Evolutionary conservation across 2,888 invertebrate species (phyloP), one percentile per base, ranked within the genome.

Genomic region (Abrostola tripartita): DNA sequence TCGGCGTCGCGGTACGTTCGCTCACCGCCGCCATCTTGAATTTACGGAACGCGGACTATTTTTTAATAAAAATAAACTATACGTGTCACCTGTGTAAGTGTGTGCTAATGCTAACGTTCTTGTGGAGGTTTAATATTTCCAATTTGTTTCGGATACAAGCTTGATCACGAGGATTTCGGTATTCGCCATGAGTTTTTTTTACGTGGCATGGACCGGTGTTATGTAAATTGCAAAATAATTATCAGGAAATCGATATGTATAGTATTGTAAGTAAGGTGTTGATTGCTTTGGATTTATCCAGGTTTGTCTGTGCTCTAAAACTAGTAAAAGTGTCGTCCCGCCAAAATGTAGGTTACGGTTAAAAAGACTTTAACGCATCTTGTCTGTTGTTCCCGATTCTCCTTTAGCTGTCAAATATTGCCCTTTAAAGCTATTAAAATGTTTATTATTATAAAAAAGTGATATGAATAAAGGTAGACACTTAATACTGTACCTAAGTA

Each of bases 211-310:
- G 74, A 82, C 82, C 84, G 85, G 82, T 83, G 79, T 84, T 91
- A 91, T 91, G 92, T 91, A 91, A 92, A 92, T 92, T 92, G 87
- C 85, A 81, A 90, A 90, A 88, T 89, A 89, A 91, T 91, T 90
- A 90, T 88, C 86, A 82, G 83, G 76, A 82, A 84, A 88, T 85
- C 84, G 64, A 71, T 74, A 59, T 55, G 59, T 71, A 70, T 60
- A 61, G 75, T 74, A 69, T 71, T 65, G 70, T 76, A 76, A 60
- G 66, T 67, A 44, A 67, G 59, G 55, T 71, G 60, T 68, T 71
- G 41, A 61, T 64, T 52, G 41, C 36, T 68, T 55, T 72, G 79
- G 61, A 79, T 63, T 62, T 52, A 44, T 76, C 66, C 56, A 79
- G 75, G 79, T 79, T 83, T 81, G 83, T 86, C 81, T 84, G 76